Evolutionary conservation across 2,113 vertebrate species (phyloP).

Genomic region (Guaruba guarouba): DNA sequence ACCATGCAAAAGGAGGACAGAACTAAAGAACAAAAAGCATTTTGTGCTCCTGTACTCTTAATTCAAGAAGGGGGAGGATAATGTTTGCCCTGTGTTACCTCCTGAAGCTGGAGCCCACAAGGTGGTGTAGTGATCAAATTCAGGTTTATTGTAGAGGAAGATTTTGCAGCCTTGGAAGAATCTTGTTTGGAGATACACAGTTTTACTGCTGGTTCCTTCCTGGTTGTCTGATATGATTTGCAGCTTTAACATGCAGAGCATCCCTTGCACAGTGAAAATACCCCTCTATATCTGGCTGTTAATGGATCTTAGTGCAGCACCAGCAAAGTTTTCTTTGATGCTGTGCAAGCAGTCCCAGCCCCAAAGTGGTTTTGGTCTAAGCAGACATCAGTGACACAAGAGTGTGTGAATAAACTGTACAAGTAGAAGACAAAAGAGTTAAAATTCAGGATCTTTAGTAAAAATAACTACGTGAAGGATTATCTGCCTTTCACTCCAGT

Average conservation of each 20-base stretch:
- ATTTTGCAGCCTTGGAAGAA: background rate
- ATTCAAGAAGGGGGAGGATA: background rate
- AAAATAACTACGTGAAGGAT: background rate
- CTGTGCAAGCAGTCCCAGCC: background rate
- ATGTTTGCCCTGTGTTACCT: background rate
- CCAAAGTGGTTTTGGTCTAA: background rate
- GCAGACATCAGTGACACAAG: background rate
- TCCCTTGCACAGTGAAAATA: background rate
- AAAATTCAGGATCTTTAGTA: background rate
- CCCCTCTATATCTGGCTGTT: background rate
- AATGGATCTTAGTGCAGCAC: background rate
- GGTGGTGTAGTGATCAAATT: background rate
- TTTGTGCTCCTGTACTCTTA: background rate
- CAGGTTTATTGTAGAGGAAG: background rate
- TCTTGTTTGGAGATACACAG: background rate
- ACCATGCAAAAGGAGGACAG: fast-evolving
- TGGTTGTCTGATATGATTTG: background rate
- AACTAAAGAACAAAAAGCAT: background rate
- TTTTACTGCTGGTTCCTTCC: background rate
- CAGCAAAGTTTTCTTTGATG: background rate
- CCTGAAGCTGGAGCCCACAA: background rate
- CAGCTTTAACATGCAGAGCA: background rate
- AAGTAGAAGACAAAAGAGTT: background rate
- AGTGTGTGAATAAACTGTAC: background rate
- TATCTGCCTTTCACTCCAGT: background rate